These are phyloP conservation scores for Pelmatolapia mariae DNA, from an alignment of 2,113 vertebrate species.

Conservation along the genomic window DNA sequence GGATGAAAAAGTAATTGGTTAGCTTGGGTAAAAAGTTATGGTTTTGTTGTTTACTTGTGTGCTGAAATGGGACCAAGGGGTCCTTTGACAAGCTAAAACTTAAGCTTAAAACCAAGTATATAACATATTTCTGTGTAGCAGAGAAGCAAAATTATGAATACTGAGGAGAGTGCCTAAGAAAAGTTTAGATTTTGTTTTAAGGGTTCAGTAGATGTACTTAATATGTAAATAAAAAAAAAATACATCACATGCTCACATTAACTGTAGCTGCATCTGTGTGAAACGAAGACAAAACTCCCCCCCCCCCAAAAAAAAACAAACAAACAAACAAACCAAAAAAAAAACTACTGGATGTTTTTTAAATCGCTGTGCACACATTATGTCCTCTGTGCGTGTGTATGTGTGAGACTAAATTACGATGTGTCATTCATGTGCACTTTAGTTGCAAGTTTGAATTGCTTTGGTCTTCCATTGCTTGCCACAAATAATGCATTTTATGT, in stretches of 20 bases:
- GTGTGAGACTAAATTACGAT: neutral
- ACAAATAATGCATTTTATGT: constrained; percentile 47
- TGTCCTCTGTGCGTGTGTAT: neutral
- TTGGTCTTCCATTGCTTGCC: constrained; percentile 11
- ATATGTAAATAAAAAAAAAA: neutral
- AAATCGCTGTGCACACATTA: neutral
- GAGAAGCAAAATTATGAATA: neutral
- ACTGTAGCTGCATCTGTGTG: neutral
- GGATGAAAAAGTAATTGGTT: neutral
- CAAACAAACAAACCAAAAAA: neutral
- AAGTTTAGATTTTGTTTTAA: neutral
- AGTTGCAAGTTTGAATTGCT: neutral
- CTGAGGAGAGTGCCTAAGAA: neutral
- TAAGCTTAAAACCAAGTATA: neutral
- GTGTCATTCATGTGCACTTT: neutral
- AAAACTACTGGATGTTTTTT: neutral
- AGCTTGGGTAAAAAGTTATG: neutral
- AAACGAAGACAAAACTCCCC: neutral
- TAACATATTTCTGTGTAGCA: neutral
- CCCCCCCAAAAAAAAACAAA: neutral
- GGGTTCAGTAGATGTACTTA: neutral
- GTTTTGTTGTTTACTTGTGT: neutral
- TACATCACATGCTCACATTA: neutral
- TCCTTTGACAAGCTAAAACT: neutral
- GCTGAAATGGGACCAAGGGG: neutral